Evolutionary conservation across 1,140 invertebrate genomes (phyloP), one percentile per base, ranked within the genome.

Genomic region (Diorhabda elongata): DNA sequence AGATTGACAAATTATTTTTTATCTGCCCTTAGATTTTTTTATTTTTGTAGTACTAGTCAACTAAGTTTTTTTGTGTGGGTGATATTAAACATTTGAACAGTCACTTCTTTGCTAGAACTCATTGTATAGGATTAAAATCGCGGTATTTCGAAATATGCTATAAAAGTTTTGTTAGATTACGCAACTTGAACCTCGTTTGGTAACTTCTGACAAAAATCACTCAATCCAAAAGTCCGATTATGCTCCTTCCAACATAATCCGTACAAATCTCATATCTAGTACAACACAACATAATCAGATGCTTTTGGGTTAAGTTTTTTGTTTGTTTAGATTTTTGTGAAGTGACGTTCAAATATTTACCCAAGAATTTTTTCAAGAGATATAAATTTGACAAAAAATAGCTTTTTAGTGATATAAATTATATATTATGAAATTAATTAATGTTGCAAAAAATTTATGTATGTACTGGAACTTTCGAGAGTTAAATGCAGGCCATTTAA

Each of bases 341-440:
- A 57, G 26, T 63, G 73, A 70, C 64, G 61, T 73, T 72, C 72
- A 56, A 71, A 70, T 73, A 68, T 71, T 52, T 57, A 66, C 63
- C 69, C 69, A 6, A 57, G 61, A 58, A 52, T 52, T 63, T 58
- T 71, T 66, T 60, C 69, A 68, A 66, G 58, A 67, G 64, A 69
- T 59, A 52, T 68, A 66, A 70, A 66, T 60, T 63, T 56, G 73
- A 73, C 58, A 72, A 66, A 75, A 64, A 69, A 72, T 75, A 74
- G 74, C 74, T 75, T 75, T 75, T 72, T 75, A 75, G 72, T 72
- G 71, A 70, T 74, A 74, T 69, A 73, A 72, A 71, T 72, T 69
- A 71, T 73, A 75, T 71, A 64, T 60, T 68, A 75, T 65, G 70
- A 64, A 72, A 71, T 69, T 69, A 68, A 73, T 73, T 69, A 74